A percentile compares a stretch with the other conserved stretches of the same genome.
These are phyloP conservation scores for Neolamprologus devosi DNA, from an alignment of 2,113 vertebrate species.

Conservation along the genomic window DNA sequence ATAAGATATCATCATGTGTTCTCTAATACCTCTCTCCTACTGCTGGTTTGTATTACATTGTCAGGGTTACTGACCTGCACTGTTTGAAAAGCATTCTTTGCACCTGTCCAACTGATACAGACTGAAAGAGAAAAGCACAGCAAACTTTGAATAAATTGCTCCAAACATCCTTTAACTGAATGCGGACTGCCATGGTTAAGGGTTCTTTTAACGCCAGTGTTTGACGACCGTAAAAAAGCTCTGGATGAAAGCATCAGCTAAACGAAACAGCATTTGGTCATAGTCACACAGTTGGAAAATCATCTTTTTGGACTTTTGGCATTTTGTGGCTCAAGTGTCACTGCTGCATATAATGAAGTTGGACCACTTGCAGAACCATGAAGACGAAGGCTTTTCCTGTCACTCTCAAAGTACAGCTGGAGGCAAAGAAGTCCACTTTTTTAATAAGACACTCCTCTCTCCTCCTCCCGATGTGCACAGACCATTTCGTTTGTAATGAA, in stretches of 20 bases:
- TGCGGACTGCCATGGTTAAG: not conserved
- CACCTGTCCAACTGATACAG: not conserved
- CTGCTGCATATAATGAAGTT: not conserved
- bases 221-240: not conserved
- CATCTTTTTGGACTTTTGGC: not conserved
- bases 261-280: not conserved
- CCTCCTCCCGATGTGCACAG: not conserved
- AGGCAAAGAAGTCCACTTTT: not conserved
- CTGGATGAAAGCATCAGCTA: not conserved
- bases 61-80: not conserved
- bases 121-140: not conserved
- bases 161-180: not conserved
- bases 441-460: not conserved
- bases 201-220: not conserved
- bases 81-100: not conserved
- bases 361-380: not conserved
- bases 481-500: constrained; percentile 40
- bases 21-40: not conserved
- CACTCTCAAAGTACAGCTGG: not conserved
- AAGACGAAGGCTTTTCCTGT: not conserved
- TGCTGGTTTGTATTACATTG: not conserved
- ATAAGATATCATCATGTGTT: not conserved
- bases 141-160: not conserved
- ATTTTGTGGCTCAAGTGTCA: not conserved
- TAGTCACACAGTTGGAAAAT: not conserved